Base-by-base conservation (phyloP, 2,888 invertebrate species). In the Trissolcus brochymenae region DNA sequence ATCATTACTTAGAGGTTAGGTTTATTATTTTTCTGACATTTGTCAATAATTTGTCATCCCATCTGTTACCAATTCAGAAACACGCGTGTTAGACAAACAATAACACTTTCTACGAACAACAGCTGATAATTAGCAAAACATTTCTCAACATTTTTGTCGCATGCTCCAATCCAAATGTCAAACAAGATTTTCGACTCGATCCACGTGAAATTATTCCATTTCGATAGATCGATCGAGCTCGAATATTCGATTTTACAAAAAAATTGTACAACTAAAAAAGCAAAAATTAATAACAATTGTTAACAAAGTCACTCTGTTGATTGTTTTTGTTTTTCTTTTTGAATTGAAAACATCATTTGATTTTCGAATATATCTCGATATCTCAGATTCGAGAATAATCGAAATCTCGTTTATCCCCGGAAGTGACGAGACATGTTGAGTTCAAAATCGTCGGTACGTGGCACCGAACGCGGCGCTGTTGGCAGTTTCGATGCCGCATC, bases 391-490 rank as follows among this genome's bases (percentile, higher is more conserved):
- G 35, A 35, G 7, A 35, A 1, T 6, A 9, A 35, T 35, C 35
- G 25, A 35, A 35, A 35, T 35, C 0, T 35, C 29, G 1, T 35
- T 9, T n/a, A 6, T 6, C 9, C 7, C 79, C 76, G 79, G 76
- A 80, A 81, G 65, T 75, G 75, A 75, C 74, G 35, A 35, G 35
- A 35, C 35, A 35, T 11, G 67, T 46, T 14, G 7, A 41, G 17
- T 9, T 14, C n/a, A 6, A 56, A 6, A 9, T 40, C 75, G 71
- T 70, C 78, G 77, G 76, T 80, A 81, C 74, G 81, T 81, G 60
- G 81, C 81, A 74, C 74, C 65, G 68, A 77, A 76, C 29, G 79
- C 71, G 75, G 79, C 82, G 75, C 77, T 79, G 76, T 81, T 80
- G 76, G 70, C 78, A 70, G 73, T 76, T 76, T 76, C 79, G 61